These are phyloP conservation scores for Lucifuga dentata DNA, from an alignment of 2,113 vertebrate species.

Conservation along the genomic window DNA sequence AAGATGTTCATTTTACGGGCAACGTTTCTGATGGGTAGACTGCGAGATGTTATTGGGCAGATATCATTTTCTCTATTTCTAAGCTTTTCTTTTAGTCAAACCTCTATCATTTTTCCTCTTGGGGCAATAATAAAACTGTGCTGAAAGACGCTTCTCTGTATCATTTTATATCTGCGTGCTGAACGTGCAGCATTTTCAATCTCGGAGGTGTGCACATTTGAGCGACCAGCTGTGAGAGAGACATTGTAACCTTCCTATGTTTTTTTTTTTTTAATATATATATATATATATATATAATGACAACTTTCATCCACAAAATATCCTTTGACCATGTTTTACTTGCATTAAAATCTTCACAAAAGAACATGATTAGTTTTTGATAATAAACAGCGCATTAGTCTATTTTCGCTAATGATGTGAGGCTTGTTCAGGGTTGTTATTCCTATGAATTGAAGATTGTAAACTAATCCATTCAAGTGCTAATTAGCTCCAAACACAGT, in stretches of 20 bases:
- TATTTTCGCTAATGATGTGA: slow-evolving; percentile 51
- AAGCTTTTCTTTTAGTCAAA: slow-evolving; percentile 30
- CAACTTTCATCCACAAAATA: slow-evolving; percentile 14
- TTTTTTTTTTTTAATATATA: slow-evolving; percentile 31
- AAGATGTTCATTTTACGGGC: slow-evolving; percentile 36
- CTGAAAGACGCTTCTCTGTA: slow-evolving; percentile 39
- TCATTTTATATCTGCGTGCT: slow-evolving; percentile 39
- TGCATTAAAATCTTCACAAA: background rate
- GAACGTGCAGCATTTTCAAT: slow-evolving; percentile 42
- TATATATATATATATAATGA: background rate
- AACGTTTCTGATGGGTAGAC: slow-evolving; percentile 29
- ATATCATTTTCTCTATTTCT: slow-evolving; percentile 46
- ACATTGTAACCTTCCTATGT: slow-evolving; percentile 17
- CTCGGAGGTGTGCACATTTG: slow-evolving; percentile 33
- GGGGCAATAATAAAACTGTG: slow-evolving; percentile 34
- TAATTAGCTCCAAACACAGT: slow-evolving; percentile 60
- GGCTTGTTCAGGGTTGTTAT: slow-evolving; percentile 53
- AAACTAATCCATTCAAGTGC: slow-evolving; percentile 58
- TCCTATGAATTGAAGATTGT: slow-evolving; percentile 28
- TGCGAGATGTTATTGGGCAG: slow-evolving; percentile 34
- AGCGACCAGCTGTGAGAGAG: slow-evolving; percentile 53
- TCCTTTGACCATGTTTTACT: background rate
- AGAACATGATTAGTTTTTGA: slow-evolving; percentile 32
- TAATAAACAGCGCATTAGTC: slow-evolving; percentile 23
- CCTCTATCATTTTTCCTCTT: slow-evolving; percentile 37